Conservation (phyloP, 2,888 invertebrate genomes). For the Epirrita christyi region DNA sequence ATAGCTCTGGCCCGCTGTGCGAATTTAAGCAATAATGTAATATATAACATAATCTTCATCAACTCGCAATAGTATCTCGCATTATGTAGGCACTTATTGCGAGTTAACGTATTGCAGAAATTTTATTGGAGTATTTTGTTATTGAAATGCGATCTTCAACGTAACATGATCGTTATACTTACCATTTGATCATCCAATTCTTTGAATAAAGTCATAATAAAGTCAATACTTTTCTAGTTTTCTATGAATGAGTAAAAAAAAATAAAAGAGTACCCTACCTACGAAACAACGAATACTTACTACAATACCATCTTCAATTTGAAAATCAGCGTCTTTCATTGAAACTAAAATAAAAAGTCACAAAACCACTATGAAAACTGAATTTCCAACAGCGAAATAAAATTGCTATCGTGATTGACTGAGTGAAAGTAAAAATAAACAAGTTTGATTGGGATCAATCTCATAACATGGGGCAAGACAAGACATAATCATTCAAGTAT, state of each 20-base stretch:
- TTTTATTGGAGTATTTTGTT: too few species aligned
- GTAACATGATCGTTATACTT: background rate
- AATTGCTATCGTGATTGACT: constrained; percentile 50
- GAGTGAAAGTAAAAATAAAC: constrained; percentile 57
- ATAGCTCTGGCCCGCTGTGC: too few species aligned
- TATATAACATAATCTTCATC: too few species aligned
- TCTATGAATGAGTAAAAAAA: too few species aligned
- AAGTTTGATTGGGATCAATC: constrained; percentile 11
- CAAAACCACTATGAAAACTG: constrained; percentile 43
- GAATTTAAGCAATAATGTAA: too few species aligned
- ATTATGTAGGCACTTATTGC: too few species aligned
- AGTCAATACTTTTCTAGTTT: background rate
- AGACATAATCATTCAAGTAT: constrained; percentile 17
- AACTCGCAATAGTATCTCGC: too few species aligned
- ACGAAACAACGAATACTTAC: too few species aligned
- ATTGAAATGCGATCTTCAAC: background rate
- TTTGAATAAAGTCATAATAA: too few species aligned
- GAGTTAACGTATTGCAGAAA: too few species aligned
- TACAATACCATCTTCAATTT: background rate
- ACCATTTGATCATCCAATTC: background rate
- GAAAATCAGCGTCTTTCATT: background rate
- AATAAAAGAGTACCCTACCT: too few species aligned
- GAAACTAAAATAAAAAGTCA: constrained; percentile 18
- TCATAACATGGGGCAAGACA: constrained; percentile 27
- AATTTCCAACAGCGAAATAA: constrained; percentile 43